Conservation (phyloP, 2,888 invertebrate genomes). For the Acanthococcus lagerstroemiae region DNA sequence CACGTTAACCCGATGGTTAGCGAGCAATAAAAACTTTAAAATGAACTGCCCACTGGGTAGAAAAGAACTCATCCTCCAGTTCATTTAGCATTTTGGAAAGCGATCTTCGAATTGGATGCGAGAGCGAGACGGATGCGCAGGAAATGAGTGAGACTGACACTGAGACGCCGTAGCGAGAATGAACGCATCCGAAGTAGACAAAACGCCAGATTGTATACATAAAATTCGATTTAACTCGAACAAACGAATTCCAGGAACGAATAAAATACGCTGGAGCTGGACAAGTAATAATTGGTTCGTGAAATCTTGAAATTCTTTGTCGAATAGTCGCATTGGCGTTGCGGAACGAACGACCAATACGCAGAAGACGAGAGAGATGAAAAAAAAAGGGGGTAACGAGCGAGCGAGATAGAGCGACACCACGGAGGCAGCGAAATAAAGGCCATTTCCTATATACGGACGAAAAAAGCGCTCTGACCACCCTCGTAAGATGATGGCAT, state of each 20-base stretch:
- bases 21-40: no score
- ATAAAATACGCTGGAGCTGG: background rate
- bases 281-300: constrained; percentile 26
- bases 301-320: constrained; percentile 23
- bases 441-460: constrained; percentile 6
- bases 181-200: no score
- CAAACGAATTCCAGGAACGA: constrained; percentile 18
- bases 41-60: no score
- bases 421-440: background rate
- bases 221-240: constrained; percentile 19
- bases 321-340: background rate
- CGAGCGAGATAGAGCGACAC: background rate
- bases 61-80: no score
- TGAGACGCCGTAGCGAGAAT: no score
- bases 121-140: no score
- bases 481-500: constrained; percentile 24
- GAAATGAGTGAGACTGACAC: no score
- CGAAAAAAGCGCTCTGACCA: constrained; percentile 9
- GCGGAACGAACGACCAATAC: background rate
- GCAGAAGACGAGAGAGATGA: background rate
- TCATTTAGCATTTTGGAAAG: no score
- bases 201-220: background rate
- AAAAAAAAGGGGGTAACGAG: background rate
- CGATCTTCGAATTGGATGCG: no score
- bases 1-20: no score